Base-by-base conservation (phyloP, 1,140 invertebrate genomes). In the Luehdorfia chinensis region DNA sequence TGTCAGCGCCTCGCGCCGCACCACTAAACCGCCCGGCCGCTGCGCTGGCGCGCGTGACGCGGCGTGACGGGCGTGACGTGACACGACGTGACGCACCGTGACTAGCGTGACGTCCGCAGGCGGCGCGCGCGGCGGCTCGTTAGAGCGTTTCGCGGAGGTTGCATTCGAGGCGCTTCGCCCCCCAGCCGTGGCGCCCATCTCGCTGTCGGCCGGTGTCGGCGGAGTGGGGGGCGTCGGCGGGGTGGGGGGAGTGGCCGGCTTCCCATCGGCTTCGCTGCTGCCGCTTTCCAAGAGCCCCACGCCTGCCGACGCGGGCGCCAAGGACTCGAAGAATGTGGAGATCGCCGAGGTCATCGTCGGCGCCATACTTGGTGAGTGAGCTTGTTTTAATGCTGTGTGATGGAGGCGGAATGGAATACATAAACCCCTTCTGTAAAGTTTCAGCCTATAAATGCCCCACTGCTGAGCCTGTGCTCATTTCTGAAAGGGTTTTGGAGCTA, bases 271-370 rank as follows among this genome's bases (percentile, higher is more conserved):
- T 73, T 88, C 90, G 68, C 93, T 93, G 84, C 92, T 94, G 76
- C 94, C 95, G 87, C 89, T 95, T 63, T 92, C 92, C 89, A 96
- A 95, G 89, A 94, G 93, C 87, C 94, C 94, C 71, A 94, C 93
- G 72, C 94, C 94, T 57, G 93, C 92, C 56, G 93, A 93, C 87
- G 75, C 90, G 43, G 88, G 89, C 59, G 89, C 88, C 88, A 93
- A 93, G 90, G 92, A 92, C 89, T 91, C 90, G 77, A 95, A 95
- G 86, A 95, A 96, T 90, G 92, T 96, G 75, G 95, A 98, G 91
- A 96, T 98, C 83, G 92, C 96, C 48, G 97, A 95, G 90, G 91
- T 93, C 88, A 97, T 98, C 87, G 96, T 98, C 71, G 97, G 97
- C 75, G 97, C 97, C 75, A 97, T 99, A 77, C 90, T 99, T 84